Base-by-base conservation (phyloP, 2,113 vertebrate genomes). In the Loxodonta africana region DNA sequence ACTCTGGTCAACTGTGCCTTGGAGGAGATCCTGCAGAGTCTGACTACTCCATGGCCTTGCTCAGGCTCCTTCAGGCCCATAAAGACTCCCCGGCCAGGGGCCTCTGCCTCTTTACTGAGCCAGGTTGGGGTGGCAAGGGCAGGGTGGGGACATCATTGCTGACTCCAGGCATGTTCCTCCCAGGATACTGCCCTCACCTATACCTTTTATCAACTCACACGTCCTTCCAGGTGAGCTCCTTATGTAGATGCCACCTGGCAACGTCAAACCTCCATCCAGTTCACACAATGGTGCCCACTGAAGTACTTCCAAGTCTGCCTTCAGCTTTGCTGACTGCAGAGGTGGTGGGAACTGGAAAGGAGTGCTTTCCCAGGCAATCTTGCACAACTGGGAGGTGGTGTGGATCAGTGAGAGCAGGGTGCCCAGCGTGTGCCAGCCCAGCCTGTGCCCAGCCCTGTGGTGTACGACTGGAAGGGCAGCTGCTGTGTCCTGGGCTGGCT, bases 71-170 rank as follows among this genome's bases (percentile, higher is more conserved):
- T 0, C 41, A 41, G 25, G 77, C 17, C 7, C 48, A 18, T 5
- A 9, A n/a, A 74, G 37, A 63, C 78, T 81, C n/a, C 6, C 11
- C 6, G 25, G 60, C 17, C 69, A 37, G 69, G n/a, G 53, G 14
- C 51, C 53, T 73, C 41, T 2, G 11, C 25, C 28, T 69, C 21
- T 21, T n/a, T 67, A 9, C 33, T 51, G 20, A 88, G 51, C 46
- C 33, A 33, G 18, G 30, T 20, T 74, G 44, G 60, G 12, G 9
- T 46, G 10, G 80, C 17, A 11, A 92, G 12, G 80, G 37, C 0
- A 0, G 48, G 20, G 9, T 0, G 1, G 28, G 41, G 6, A 4
- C 8, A 2, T 48, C 48, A 23, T 10, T 0, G 6, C 73, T 63
- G 71, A 88, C 88, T 37, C 15, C 33, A 51, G 63, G 23, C 28